A percentile compares a stretch with the other conserved stretches of the same genome.
Conservation (phyloP, 2,888 invertebrate species). For the Xanthorhoe designata region DNA sequence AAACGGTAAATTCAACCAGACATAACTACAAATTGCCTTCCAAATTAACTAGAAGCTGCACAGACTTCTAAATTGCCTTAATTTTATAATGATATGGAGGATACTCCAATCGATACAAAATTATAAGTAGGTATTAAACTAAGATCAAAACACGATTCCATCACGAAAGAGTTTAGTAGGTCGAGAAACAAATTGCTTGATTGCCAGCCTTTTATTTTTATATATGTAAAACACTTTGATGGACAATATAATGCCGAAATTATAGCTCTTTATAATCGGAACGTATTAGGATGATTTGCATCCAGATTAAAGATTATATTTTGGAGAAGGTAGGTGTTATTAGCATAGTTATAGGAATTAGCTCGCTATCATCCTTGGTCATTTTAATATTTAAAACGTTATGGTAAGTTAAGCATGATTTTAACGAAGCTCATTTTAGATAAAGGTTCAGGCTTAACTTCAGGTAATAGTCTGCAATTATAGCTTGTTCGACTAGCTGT, state of each 20-base stretch:
- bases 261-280: conserved; percentile 83
- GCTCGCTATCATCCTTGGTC: conserved; percentile 75
- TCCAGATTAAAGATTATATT: conserved; percentile 85
- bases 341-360: conserved; percentile 84
- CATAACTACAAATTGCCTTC: conserved; percentile 29
- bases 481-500: conserved; percentile 54
- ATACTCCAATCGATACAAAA: conserved; percentile 61
- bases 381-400: conserved; percentile 79
- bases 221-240: conserved; percentile 84
- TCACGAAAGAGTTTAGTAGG: conserved; percentile 80
- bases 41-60: conserved; percentile 45
- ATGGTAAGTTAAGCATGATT: conserved; percentile 71
- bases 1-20: conserved; percentile 31
- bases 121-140: conserved; percentile 65
- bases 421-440: conserved; percentile 65
- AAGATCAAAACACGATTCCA: conserved; percentile 70
- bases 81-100: conserved; percentile 50
- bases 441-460: conserved; percentile 60
- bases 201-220: conserved; percentile 81
- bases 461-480: conserved; percentile 58
- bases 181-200: conserved; percentile 83
- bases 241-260: conserved; percentile 85
- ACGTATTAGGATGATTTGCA: conserved; percentile 85
- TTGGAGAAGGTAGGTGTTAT: conserved; percentile 81
- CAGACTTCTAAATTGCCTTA: conserved; percentile 36